phyloP scores from a whole-genome alignment of 2,113 vertebrate species.

The Acrocephalus arundinaceus region DNA sequence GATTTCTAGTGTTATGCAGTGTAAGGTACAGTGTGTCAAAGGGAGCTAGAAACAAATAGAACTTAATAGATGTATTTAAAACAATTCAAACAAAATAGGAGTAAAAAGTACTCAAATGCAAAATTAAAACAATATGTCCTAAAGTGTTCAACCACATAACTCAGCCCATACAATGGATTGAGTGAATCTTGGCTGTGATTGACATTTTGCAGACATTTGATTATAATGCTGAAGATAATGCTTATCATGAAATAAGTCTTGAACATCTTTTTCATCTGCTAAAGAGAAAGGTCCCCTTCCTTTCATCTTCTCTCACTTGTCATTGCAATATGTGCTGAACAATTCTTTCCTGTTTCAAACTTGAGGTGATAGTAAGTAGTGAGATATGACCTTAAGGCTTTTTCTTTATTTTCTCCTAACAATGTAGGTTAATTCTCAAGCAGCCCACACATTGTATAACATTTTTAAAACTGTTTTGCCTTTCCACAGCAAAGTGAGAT shows the following conservation, averaged over 20 bases:
- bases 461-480: background rate
- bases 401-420: background rate
- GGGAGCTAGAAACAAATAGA: background rate
- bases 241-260: background rate
- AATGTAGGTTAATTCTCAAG: background rate
- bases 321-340: background rate
- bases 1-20: background rate
- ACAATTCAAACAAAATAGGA: background rate
- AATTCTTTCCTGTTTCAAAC: background rate
- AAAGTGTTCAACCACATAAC: background rate
- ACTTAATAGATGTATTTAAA: background rate
- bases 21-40: background rate
- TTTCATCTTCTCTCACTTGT: background rate
- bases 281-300: background rate
- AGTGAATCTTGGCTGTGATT: background rate
- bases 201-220: background rate
- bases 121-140: background rate
- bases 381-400: background rate
- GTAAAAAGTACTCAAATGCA: background rate
- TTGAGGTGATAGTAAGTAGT: background rate
- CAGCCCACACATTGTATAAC: background rate
- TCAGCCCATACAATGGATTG: background rate
- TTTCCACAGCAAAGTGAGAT: background rate
- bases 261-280: background rate
- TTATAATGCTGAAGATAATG: background rate